Evolutionary conservation across 2,888 invertebrate genomes (phyloP), one percentile per base, ranked within the genome.

Genomic region (Drosophila neonasuta): DNA sequence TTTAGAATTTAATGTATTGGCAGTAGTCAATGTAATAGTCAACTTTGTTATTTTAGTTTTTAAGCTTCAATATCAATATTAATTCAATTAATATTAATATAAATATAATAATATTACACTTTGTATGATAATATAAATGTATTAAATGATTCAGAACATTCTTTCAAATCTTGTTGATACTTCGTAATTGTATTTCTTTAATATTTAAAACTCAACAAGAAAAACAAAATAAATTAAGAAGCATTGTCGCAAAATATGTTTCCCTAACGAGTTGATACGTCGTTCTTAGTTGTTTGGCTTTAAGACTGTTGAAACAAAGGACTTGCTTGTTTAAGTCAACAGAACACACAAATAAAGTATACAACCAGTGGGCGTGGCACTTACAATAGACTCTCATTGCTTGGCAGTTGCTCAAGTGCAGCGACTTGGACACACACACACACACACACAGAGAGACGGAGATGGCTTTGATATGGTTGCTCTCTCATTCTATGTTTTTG

Each of bases 391-490:
- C 62, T 56, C 66, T 50, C 30, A 48, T 62, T 54, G 58, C 59
- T 60, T 58, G 54, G 58, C 44, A 72, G 68, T 65, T 69, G 74
- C 66, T 74, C 70, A 61, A 73, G 73, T 73, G 75, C 71, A 74
- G 59, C 56, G 57, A 51, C 74, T 59, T 65, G 56, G 30, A 41
- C 60, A 24, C 48, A 45, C 13, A 45, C 24, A 46, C 9, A 30
- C 30, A 49, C 42, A 39, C 39, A 60, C 41, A 36, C 17, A 46
- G 39, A 32, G 29, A 20, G 52, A 20, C 42, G 41, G 32, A 24
- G 24, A 49, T 39, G 39, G 29, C 29, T 45, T 41, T 54, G 60
- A 61, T 44, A 54, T 55, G 56, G 45, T 24, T 62, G 56, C 50
- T 36, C 36, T 11, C 36, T n/a, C n/a, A 13, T n/a, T 36, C 13